These are phyloP conservation scores for Anadara kagoshimensis DNA, from an alignment of 1,140 invertebrate genomes.

Conservation along the genomic window DNA sequence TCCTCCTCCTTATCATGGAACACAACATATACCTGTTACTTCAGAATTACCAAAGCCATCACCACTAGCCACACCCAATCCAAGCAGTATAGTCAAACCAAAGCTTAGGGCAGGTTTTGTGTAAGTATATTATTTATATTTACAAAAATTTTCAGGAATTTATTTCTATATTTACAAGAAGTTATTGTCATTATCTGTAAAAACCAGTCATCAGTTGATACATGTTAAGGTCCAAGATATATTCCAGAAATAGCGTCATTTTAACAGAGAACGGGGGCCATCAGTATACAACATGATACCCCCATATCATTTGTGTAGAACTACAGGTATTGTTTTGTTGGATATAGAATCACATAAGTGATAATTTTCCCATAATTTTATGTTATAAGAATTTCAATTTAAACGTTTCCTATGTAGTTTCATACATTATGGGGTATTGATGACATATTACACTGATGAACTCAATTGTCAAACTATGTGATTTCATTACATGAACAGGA, in stretches of 20 bases:
- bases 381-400: background rate
- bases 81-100: constrained; percentile 36
- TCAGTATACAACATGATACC: background rate
- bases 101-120: constrained; percentile 41
- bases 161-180: background rate
- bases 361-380: background rate
- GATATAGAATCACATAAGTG: background rate
- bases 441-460: too few relatives aligned
- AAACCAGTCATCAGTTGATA: background rate
- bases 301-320: background rate
- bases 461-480: background rate
- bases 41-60: constrained; percentile 40
- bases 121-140: constrained; percentile 28
- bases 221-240: background rate
- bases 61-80: constrained; percentile 47
- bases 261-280: too few relatives aligned
- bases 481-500: background rate
- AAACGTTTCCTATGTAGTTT: too few relatives aligned
- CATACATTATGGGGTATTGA: too few relatives aligned
- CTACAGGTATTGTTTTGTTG: background rate
- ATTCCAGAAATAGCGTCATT: too few relatives aligned
- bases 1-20: constrained; percentile 7
- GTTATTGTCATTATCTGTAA: background rate
- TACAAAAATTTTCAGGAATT: background rate
- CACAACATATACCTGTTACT: constrained; percentile 5